Conservation (phyloP, 1,140 invertebrate genomes). For the Bombus balteatus region DNA sequence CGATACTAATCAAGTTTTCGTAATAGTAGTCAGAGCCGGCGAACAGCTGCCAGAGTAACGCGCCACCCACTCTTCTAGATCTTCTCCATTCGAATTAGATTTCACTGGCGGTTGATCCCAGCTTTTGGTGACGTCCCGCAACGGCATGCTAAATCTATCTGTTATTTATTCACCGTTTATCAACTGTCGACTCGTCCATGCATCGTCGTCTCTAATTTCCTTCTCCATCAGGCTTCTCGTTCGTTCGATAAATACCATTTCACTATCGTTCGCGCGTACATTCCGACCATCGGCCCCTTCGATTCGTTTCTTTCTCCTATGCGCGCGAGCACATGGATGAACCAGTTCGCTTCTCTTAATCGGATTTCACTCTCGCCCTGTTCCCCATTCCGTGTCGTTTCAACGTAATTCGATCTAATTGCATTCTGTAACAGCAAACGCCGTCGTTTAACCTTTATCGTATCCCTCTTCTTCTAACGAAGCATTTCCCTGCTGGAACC, state of each 20-base stretch:
- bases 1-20: conserved; percentile 71
- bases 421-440: conserved; percentile 45
- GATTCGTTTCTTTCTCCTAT: conserved; percentile 3
- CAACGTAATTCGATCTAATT: conserved; percentile 63
- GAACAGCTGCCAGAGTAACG: conserved; percentile 48
- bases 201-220: conserved; percentile 36
- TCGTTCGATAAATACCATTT: conserved; percentile 54
- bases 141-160: neutral
- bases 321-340: neutral
- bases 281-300: neutral
- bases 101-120: conserved; percentile 36
- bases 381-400: conserved; percentile 28
- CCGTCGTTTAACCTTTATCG: conserved; percentile 19
- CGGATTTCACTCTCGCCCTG: conserved; percentile 54
- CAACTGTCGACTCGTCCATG: neutral
- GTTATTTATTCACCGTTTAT: conserved; percentile 17
- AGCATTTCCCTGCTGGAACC: neutral
- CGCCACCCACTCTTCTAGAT: conserved; percentile 25
- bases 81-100: conserved; percentile 19
- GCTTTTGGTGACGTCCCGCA: conserved; percentile 46
- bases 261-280: conserved; percentile 31
- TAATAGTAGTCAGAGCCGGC: conserved; percentile 58
- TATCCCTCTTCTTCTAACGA: neutral
- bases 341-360: conserved; percentile 60
- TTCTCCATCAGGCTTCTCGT: conserved; percentile 27